These are phyloP conservation scores for Vespertilio murinus DNA, from an alignment of 2,797 vertebrate species.

Conservation along the genomic window DNA sequence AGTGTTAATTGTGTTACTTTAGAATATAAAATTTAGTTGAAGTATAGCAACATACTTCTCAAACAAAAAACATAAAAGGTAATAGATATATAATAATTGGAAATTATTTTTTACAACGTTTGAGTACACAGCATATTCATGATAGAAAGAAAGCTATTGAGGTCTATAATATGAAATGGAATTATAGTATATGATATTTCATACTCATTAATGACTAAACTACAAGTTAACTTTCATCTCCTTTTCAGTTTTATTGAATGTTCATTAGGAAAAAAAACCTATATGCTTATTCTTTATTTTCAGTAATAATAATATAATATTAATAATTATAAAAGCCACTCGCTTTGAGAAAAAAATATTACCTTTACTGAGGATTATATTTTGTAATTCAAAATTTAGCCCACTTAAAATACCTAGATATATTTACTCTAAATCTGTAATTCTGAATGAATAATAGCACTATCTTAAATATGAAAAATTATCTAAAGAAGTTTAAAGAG, in stretches of 20 bases:
- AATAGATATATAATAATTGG: background rate
- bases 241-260: background rate
- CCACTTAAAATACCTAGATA: background rate
- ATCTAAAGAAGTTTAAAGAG: background rate
- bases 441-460: background rate
- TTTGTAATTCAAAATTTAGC: background rate
- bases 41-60: background rate
- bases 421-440: background rate
- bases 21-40: conserved; percentile 32
- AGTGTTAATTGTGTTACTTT: conserved; percentile 35
- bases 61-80: background rate
- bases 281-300: background rate
- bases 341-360: background rate
- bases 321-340: background rate
- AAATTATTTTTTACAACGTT: background rate
- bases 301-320: conserved; percentile 8
- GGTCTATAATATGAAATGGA: background rate
- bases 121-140: background rate
- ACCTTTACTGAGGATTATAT: background rate
- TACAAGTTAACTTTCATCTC: background rate
- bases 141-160: background rate
- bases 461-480: background rate
- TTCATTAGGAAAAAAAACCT: background rate
- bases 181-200: background rate
- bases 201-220: background rate